phyloP scores from a whole-genome alignment of 2,113 vertebrate genomes.

The Atrichornis clamosus region DNA sequence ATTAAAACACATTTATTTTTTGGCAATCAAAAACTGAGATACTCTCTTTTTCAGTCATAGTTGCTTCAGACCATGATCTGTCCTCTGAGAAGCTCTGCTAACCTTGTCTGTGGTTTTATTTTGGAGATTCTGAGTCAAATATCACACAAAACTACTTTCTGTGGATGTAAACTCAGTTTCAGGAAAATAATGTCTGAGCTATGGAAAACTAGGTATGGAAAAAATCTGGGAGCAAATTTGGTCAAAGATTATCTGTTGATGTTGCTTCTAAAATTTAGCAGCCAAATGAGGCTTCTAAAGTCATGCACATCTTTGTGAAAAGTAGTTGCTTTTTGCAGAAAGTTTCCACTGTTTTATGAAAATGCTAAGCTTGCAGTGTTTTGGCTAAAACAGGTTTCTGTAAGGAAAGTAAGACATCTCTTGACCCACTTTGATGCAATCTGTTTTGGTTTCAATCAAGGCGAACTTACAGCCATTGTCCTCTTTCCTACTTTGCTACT shows the following conservation, averaged over 20 bases:
- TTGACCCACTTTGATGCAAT: background rate
- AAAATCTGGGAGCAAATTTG: background rate
- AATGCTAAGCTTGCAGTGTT: background rate
- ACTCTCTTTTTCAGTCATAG: background rate
- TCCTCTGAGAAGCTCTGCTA: background rate
- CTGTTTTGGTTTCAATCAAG: background rate
- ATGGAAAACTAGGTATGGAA: background rate
- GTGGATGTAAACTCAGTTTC: background rate
- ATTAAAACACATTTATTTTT: background rate
- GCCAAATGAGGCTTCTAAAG: background rate
- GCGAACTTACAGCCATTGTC: background rate
- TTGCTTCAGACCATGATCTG: background rate
- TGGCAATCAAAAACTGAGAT: background rate
- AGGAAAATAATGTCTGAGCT: background rate
- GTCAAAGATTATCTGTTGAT: background rate
- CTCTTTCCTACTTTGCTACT: background rate
- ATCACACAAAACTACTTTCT: background rate
- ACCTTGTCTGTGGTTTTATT: background rate
- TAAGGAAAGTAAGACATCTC: background rate
- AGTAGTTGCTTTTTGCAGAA: background rate
- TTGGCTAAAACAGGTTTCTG: background rate
- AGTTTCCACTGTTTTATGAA: background rate
- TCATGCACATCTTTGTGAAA: background rate
- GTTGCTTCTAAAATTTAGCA: background rate
- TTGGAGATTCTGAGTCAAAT: background rate